A percentile compares a stretch with the other conserved stretches of the same genome.
These are phyloP conservation scores for Metacarcinus magister DNA, from an alignment of 2,888 invertebrate species.

Conservation along the genomic window DNA sequence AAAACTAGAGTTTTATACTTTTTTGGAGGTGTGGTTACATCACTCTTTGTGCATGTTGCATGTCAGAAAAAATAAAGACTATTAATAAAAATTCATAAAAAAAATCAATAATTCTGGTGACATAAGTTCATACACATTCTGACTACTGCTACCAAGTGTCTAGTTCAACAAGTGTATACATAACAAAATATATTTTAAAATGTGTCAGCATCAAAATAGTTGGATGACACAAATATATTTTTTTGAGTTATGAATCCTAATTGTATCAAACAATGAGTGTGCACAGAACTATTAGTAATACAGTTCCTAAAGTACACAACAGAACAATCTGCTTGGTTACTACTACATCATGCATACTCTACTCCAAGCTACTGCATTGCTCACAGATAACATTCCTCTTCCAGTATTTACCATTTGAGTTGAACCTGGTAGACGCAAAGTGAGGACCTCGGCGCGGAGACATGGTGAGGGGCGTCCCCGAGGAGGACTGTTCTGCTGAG, in stretches of 20 bases:
- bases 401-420: slow-evolving; percentile 66
- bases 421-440: slow-evolving; percentile 76
- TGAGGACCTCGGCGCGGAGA: slow-evolving; percentile 90
- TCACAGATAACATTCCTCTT: neutral
- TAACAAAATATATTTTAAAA: neutral
- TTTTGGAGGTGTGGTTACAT: no score
- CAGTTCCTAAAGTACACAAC: neutral
- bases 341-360: neutral
- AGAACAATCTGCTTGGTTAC: neutral
- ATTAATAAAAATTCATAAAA: no score
- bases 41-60: no score
- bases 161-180: neutral
- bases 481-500: slow-evolving; percentile 87
- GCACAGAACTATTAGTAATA: neutral
- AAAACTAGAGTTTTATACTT: no score
- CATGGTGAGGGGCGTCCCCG: slow-evolving; percentile 86
- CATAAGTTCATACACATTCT: no score
- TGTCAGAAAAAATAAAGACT: no score
- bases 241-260: no score
- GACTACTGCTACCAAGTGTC: neutral
- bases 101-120: no score
- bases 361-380: neutral
- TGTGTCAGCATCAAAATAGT: neutral
- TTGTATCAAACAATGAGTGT: neutral
- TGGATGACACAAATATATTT: no score